These are phyloP conservation scores for Tupaia tana DNA, from an alignment of 2,113 vertebrate genomes.

Conservation along the genomic window DNA sequence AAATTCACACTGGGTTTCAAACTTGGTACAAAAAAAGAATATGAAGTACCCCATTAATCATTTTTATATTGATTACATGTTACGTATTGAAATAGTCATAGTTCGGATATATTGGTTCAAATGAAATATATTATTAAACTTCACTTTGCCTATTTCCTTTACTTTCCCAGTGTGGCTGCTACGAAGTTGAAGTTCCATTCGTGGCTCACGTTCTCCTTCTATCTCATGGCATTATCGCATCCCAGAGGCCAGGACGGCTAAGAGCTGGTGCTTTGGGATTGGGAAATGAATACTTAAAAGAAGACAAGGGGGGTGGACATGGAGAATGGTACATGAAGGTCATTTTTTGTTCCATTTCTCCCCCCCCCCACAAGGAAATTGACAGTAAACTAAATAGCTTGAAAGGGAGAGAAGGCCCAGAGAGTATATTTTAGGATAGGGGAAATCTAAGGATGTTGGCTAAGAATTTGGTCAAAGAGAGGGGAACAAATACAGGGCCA, in stretches of 20 bases:
- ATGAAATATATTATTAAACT: not conserved
- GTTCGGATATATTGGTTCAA: not conserved
- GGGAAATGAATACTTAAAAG: not conserved
- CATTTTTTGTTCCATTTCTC: not conserved
- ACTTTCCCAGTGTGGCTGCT: not conserved
- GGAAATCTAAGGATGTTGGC: not conserved
- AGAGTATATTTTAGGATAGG: not conserved
- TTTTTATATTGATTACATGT: not conserved
- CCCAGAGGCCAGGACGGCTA: not conserved
- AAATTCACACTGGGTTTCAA: not conserved
- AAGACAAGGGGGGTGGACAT: not conserved
- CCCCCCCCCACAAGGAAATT: not conserved
- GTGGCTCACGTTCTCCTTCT: not conserved
- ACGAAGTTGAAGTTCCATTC: not conserved
- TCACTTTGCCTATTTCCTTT: not conserved
- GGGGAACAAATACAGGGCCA: not conserved
- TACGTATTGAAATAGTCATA: not conserved
- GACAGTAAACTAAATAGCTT: not conserved
- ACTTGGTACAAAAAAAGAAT: not conserved
- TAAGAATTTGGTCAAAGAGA: not conserved
- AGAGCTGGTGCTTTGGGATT: not conserved
- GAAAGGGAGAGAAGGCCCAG: not conserved
- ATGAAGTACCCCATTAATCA: not conserved
- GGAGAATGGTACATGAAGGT: no score
- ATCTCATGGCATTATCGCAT: fast-evolving